Conservation (phyloP, 2,888 invertebrate genomes). For the Oconnorella tubifera region DNA sequence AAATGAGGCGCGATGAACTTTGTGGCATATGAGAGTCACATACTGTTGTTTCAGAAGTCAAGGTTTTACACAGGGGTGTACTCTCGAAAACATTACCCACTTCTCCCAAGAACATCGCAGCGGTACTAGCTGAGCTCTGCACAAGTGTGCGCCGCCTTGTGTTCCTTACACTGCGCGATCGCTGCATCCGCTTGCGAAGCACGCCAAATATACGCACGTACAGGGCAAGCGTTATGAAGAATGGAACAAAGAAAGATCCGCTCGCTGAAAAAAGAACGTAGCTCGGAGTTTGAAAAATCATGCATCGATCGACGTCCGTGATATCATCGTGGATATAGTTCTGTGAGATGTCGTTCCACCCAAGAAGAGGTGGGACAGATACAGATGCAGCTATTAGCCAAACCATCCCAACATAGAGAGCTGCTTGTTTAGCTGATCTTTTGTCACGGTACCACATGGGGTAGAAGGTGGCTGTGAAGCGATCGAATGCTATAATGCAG, state of each 20-base stretch:
- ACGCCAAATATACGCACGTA: constrained; percentile 54
- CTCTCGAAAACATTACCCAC: not conserved
- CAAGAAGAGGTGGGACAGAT: constrained; percentile 54
- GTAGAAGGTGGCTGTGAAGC: constrained; percentile 56
- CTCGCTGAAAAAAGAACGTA: constrained; percentile 55
- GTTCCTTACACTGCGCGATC: constrained; percentile 1
- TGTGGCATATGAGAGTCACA: not conserved
- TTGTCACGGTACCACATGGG: constrained; percentile 51
- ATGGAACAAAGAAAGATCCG: constrained; percentile 55
- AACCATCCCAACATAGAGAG: constrained; percentile 52
- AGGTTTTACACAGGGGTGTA: constrained; percentile 10
- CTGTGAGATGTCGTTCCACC: constrained; percentile 37
- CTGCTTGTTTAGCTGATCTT: constrained; percentile 46
- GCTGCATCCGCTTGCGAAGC: constrained; percentile 42
- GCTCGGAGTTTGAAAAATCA: constrained; percentile 49
- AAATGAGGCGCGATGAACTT: not conserved
- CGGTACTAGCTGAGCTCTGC: not conserved
- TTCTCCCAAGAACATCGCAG: not conserved
- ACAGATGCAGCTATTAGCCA: constrained; percentile 55
- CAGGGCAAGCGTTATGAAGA: constrained; percentile 51
- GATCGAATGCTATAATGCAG: constrained; percentile 55
- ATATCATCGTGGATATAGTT: constrained; percentile 33
- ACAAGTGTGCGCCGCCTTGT: not conserved
- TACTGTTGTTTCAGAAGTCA: not conserved
- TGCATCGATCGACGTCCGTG: constrained; percentile 45